Evolutionary conservation across 2,797 vertebrate species (phyloP).

Genomic region (Scolopax bukidnonensis): DNA sequence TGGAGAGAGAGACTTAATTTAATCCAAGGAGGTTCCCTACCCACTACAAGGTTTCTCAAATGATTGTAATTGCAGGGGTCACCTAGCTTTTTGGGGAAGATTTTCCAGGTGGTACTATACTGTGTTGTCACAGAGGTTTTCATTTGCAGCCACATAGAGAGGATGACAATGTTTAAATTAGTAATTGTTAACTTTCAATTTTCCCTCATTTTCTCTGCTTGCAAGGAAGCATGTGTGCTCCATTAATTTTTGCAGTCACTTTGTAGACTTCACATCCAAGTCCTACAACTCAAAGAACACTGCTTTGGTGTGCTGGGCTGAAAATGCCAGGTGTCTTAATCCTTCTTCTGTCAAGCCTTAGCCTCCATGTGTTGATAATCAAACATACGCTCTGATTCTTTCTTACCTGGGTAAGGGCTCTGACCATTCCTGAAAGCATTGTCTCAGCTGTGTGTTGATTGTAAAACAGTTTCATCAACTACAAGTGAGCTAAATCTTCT

Average conservation of each 20-base stretch:
- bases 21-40: background rate
- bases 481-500: background rate
- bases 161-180: background rate
- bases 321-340: background rate
- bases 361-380: background rate
- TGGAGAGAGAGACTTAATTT: background rate
- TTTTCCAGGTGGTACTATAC: background rate
- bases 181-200: background rate
- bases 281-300: background rate
- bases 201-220: background rate
- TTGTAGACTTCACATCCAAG: background rate
- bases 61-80: background rate
- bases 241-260: background rate
- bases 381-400: background rate
- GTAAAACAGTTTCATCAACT: background rate
- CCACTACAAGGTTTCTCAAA: background rate
- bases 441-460: background rate
- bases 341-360: background rate
- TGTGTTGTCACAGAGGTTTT: background rate
- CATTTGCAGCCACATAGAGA: background rate
- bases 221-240: accelerated
- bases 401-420: background rate
- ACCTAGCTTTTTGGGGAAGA: background rate
- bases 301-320: background rate
- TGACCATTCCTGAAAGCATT: background rate